Evolutionary conservation across 2,113 vertebrate genomes (phyloP), one percentile per base, ranked within the genome.

Genomic region (Cyanoramphus novaezelandiae): DNA sequence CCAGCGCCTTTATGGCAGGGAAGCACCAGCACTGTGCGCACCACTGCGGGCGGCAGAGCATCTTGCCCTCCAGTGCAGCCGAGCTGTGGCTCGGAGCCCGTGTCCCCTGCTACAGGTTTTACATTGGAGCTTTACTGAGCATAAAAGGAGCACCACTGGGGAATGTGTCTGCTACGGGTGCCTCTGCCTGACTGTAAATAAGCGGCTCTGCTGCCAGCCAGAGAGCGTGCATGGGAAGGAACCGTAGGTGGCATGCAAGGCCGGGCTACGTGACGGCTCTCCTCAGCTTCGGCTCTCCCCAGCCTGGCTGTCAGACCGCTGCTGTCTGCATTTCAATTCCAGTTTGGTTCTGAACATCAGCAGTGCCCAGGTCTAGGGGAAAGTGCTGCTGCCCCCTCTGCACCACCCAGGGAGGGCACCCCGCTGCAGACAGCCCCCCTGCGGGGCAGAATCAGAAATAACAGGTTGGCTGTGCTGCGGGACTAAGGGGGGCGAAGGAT

Each of bases 191-290:
- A 35, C 82, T 85, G 70, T 63, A 91, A 81, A 95, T 43, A 72
- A 68, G 47, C 12, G 2, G 18, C 82, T 63, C 14, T 7, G 10
- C 46, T 11, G 33, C 18, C 81, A 69, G 64, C 43, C 39, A 17
- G 50, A 44, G 57, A 88, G 46, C 7, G 0, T 2, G 18, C 50
- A 86, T 86, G 43, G 55, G 7, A 68, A 29, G 77, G 75, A 90
- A 67, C 70, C 78, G 5, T 62, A 67, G 86, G 94, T 92, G 91
- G 93, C 91, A 94, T 33, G 77, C 90, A 80, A 89, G 90, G 92
- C 87, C 39, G 71, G 71, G 62, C 52, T 68, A 35, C 70, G 5
- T 57, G 53, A 24, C 6, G 5, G 35, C 77, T 90, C 44, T 70
- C 64, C 43, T 33, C 21, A 5, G 65, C 55, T 13, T 20, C 9